phyloP scores from a whole-genome alignment of 2,888 invertebrate species.

The Peribatodes rhomboidaria region DNA sequence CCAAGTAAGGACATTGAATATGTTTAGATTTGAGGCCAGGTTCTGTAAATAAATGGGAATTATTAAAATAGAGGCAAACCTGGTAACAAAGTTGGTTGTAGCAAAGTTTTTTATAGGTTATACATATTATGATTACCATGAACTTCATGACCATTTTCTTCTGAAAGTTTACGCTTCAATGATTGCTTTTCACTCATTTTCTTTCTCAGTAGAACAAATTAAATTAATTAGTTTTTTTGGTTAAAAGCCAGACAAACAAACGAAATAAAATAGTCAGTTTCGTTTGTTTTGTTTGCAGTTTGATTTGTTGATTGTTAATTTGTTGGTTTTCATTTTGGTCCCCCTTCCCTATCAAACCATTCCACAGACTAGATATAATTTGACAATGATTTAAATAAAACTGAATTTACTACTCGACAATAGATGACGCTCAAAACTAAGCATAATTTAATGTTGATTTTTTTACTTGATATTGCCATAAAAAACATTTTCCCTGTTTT shows the following conservation, averaged over 20 bases:
- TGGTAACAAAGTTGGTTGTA: too few species aligned
- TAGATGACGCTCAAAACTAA: not conserved
- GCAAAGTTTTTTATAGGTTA: constrained; percentile 50
- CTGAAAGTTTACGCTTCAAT: constrained; percentile 69
- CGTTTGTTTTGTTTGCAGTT: too few species aligned
- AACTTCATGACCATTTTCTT: constrained; percentile 62
- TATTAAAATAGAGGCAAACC: too few species aligned
- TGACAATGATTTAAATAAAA: not conserved
- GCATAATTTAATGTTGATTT: not conserved
- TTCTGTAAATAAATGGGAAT: constrained; percentile 58
- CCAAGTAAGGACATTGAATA: constrained; percentile 97
- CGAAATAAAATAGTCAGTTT: not conserved
- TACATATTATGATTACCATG: constrained; percentile 54
- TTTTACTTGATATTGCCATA: not conserved
- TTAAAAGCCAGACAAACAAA: not conserved
- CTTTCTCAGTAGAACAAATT: not conserved
- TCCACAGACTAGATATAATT: too few species aligned
- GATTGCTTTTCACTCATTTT: constrained; percentile 59
- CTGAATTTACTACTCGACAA: not conserved
- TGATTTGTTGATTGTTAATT: too few species aligned
- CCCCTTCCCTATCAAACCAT: too few species aligned
- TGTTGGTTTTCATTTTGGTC: too few species aligned
- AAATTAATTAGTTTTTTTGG: too few species aligned
- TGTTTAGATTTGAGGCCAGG: constrained; percentile 62
- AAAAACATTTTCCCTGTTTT: not conserved